Evolutionary conservation across 2,113 vertebrate species (phyloP), one percentile per base, ranked within the genome.

Genomic region (Lynx canadensis): DNA sequence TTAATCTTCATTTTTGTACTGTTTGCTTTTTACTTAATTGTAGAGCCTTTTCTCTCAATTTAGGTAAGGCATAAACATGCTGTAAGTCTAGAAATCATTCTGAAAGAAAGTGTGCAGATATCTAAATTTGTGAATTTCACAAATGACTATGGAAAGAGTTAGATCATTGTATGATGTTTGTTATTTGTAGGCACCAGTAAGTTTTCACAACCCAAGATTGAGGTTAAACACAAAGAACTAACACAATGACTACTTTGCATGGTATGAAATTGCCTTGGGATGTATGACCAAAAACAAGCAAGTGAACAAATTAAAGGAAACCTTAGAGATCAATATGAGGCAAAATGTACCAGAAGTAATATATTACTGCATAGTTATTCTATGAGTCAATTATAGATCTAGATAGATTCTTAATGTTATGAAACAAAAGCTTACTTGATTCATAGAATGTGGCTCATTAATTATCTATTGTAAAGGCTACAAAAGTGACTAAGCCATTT

Each of bases 381-480:
- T 57, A 74, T 45, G 52, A 60, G 86, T 93, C 86, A 95, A 8
- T 9, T 85, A 11, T 29, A 76, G 3, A 88, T 50, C 16, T 27
- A 74, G 36, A 94, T 55, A 71, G 60, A 95, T 65, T 94, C 50
- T 68, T 60, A 73, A 80, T 94, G 36, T n/a, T 55, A 27, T 52
- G n/a, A 94, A 81, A 94, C 78, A 95, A 91, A 95, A 89, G 80
- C 80, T 73, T 85, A 65, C 65, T 96, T 94, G 45, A 69, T 80
- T 84, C n/a, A 25, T n/a, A 78, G 27, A 36, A 33, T 83, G 38
- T 81, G 33, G 57, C 19, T 93, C 73, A 89, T 94, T 91, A 91
- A 96, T 93, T 89, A 83, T 88, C 76, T 92, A 96, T 93, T 96
- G 76, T 96, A 74, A 95, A 97, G 50, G 9, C 23, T 57, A 83